A percentile compares a stretch with the other conserved stretches of the same genome.
phyloP scores from a whole-genome alignment of 2,797 vertebrate genomes.

The Bovichtus diacanthus region DNA sequence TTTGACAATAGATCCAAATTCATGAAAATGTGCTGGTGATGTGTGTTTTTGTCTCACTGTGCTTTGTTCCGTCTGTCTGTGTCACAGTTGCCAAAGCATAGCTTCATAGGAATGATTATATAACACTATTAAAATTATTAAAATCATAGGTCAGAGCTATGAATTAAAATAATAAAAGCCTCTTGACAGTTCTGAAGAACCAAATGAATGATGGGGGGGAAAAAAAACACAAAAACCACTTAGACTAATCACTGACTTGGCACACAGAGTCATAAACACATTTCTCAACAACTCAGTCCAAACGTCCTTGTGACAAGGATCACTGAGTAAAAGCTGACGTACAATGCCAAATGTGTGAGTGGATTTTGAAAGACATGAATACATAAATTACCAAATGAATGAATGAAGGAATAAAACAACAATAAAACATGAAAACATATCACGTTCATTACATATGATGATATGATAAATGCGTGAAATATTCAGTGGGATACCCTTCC shows the following conservation, averaged over 20 bases:
- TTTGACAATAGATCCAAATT: not conserved
- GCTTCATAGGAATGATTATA: constrained; percentile 9
- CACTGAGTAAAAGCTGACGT: not conserved
- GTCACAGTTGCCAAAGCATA: constrained; percentile 12
- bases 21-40: not conserved
- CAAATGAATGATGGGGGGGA: not conserved
- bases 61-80: constrained; percentile 8
- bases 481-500: not conserved
- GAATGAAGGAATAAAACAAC: not conserved
- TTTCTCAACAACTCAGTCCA: not conserved
- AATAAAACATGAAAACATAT: not conserved
- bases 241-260: not conserved
- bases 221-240: not conserved
- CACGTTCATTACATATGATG: not conserved
- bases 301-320: not conserved
- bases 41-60: not conserved
- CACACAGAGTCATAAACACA: not conserved
- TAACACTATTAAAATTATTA: not conserved
- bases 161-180: constrained; percentile 6
- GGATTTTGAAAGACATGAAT: not conserved
- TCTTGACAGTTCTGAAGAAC: not conserved
- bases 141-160: not conserved
- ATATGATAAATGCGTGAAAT: not conserved
- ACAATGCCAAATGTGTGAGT: not conserved
- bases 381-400: not conserved